phyloP scores from a whole-genome alignment of 2,888 invertebrate species.

The Mamestra brassicae region DNA sequence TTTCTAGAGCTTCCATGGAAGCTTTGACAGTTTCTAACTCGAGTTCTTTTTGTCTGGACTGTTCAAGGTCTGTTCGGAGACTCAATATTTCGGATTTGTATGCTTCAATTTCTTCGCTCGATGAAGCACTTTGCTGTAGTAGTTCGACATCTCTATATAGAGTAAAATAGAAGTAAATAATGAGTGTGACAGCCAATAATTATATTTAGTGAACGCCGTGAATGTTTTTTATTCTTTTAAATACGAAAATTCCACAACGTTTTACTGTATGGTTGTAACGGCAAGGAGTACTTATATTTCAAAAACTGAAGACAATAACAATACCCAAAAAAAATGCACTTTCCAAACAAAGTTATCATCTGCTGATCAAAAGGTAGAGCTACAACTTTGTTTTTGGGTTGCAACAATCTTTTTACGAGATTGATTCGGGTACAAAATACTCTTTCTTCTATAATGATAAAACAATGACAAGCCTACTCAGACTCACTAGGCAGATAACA shows the following conservation, averaged over 20 bases:
- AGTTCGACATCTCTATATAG: conserved; percentile 84
- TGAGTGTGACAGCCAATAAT: neutral
- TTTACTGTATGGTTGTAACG: neutral
- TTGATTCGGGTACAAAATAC: neutral
- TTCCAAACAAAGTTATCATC: too few species aligned
- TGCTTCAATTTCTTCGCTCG: conserved; percentile 87
- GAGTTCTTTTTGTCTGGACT: conserved; percentile 90
- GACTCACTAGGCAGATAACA: neutral
- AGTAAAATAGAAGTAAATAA: conserved; percentile 23
- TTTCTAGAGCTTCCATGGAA: conserved; percentile 84
- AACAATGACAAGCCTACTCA: neutral
- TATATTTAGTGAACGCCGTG: neutral
- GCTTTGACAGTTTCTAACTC: conserved; percentile 86
- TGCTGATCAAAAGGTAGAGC: too few species aligned
- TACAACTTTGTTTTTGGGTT: too few species aligned
- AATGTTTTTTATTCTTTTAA: neutral
- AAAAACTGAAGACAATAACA: too few species aligned
- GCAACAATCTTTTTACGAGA: neutral
- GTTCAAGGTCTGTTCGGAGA: conserved; percentile 85
- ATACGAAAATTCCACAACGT: neutral
- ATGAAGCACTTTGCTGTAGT: conserved; percentile 86
- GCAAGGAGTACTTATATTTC: neutral
- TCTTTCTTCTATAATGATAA: neutral
- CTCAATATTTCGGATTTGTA: conserved; percentile 84
- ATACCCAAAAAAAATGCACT: too few species aligned